Percentiles rank a stretch among this genome's conserved stretches.
These are phyloP conservation scores for Agrilus planipennis DNA, from an alignment of 1,140 invertebrate genomes.

Conservation along the genomic window DNA sequence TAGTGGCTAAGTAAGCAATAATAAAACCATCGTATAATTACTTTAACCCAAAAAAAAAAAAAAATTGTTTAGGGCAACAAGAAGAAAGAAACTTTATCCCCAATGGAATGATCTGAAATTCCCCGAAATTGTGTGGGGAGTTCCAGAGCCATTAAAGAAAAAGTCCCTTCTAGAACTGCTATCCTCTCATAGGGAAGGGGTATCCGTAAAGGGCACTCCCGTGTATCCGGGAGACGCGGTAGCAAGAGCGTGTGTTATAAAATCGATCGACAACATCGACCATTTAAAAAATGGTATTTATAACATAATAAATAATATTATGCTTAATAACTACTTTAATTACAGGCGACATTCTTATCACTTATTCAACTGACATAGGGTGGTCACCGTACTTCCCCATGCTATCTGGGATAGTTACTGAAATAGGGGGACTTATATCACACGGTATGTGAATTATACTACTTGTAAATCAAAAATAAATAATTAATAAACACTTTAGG, in stretches of 20 bases:
- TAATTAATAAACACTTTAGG: neutral
- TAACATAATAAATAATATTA: neutral
- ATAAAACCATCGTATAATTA: neutral
- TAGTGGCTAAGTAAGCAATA: neutral
- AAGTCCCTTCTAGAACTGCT: neutral
- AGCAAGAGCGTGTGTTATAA: neutral
- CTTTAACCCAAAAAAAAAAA: slow-evolving; percentile 2
- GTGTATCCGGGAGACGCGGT: neutral
- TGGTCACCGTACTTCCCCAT: neutral
- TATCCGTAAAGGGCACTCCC: neutral
- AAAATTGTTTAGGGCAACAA: slow-evolving; percentile 9
- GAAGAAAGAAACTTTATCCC: neutral
- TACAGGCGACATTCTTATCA: neutral
- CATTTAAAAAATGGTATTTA: neutral
- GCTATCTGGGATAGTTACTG: neutral
- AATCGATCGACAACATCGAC: neutral
- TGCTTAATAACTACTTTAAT: slow-evolving; percentile 1
- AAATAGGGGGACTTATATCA: neutral
- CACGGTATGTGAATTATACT: slow-evolving; percentile 10
- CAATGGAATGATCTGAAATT: neutral
- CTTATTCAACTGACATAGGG: neutral
- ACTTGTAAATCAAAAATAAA: slow-evolving; percentile 1
- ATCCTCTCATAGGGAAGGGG: slow-evolving; percentile 13
- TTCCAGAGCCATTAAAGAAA: neutral
- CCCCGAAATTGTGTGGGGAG: neutral